These are phyloP conservation scores for Branchipolynoe longqiensis DNA, from an alignment of 2,888 invertebrate genomes.

Conservation along the genomic window DNA sequence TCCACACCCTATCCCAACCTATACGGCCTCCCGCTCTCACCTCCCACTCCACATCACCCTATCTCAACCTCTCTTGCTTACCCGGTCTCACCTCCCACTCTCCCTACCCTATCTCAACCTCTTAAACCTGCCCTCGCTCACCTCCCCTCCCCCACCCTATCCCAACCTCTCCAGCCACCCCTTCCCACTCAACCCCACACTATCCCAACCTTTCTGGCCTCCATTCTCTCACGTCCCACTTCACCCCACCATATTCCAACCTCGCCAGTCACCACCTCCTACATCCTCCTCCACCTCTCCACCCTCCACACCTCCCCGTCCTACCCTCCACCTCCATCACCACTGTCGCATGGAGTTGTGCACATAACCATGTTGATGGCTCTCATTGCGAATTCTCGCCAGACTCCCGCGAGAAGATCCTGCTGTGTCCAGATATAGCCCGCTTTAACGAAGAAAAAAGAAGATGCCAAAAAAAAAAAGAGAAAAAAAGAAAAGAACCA, in stretches of 20 bases:
- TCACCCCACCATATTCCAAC: not conserved
- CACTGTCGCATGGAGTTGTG: no score
- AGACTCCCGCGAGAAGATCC: no score
- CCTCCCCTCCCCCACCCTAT: not conserved
- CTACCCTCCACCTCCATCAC: not conserved
- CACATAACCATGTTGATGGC: no score
- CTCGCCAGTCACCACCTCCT: not conserved
- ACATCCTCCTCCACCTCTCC: not conserved
- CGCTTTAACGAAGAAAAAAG: no score
- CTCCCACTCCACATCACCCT: not conserved
- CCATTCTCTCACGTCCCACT: not conserved
- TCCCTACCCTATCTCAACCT: not conserved
- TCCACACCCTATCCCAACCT: no score
- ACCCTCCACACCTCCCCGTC: not conserved
- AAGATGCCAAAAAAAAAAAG: no score
- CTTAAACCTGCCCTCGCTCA: not conserved
- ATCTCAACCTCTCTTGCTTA: not conserved
- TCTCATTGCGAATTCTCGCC: no score
- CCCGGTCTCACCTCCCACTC: not conserved
- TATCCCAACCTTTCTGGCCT: not conserved
- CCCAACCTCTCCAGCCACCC: not conserved
- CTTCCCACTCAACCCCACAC: not conserved
- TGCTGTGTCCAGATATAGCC: no score
- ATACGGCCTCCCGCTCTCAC: no score
- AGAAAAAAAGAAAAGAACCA: no score